Evolutionary conservation across 2,888 invertebrate genomes (phyloP), one percentile per base, ranked within the genome.

Genomic region (Idaea dimidiata): DNA sequence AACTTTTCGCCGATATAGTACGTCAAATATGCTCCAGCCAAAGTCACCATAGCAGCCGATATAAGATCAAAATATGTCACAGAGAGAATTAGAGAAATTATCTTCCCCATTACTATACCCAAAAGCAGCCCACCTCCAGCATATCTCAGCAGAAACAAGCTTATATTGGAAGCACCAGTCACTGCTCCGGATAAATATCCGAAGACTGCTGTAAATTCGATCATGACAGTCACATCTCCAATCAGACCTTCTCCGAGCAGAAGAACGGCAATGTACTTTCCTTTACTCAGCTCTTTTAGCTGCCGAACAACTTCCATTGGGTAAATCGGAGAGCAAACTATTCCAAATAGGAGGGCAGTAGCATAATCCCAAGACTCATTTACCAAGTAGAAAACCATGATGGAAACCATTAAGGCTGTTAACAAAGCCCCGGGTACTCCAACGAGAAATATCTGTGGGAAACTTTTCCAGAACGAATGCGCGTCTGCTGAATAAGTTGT

Each of bases 1-100:
- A 84, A 89, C 72, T 90, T 89, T 67, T 92, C 91, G 0, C 91
- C 91, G 0, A 91, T 75, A 54, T 89, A 92, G 66, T 83, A 92
- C 0, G 91, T 89, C 5, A 92, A 63, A 60, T 87, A 91, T 0
- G 91, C 86, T 0, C 87, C 84, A 0, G 89, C 80, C 3, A 89
- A 59, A 0, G 90, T 91, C 0, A 90, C 81, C 0, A 84, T 83
- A 0, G 89, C 87, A 1, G 83, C 86, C 62, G 89, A 90, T 0
- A 90, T 59, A 10, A 86, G 18, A 58, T 92, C 91, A 54, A 86
- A 82, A 67, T 92, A 92, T 0, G 86, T 89, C 16, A 88, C 56
- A 0, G 89, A 87, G 0, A 92, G 64, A 17, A 92, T 53, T 0
- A 80, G 77, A 0, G 81, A 80, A 0, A 80, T 83, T n/a, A 88